phyloP scores from a whole-genome alignment of 2,797 vertebrate species.

The Sparus aurata region DNA sequence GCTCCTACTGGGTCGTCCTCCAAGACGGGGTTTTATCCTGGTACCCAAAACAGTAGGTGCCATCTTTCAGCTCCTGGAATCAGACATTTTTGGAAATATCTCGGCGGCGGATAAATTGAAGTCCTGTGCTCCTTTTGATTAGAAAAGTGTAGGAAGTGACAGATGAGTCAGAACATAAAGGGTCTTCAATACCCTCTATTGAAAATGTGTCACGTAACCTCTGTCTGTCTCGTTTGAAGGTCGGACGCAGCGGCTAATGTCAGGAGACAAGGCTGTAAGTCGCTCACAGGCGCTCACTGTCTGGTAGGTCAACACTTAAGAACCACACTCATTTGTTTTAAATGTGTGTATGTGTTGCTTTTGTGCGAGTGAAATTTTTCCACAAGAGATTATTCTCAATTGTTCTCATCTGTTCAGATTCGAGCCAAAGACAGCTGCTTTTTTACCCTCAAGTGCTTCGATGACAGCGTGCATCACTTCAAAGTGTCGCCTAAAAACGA shows the following conservation, averaged over 20 bases:
- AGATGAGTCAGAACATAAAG: slow-evolving; percentile 19
- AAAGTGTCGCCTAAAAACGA: slow-evolving; percentile 90
- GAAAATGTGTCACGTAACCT: background rate
- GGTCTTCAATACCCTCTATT: background rate
- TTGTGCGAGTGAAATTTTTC: background rate
- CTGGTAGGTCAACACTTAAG: slow-evolving; percentile 84
- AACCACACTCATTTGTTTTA: background rate
- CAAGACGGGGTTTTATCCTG: slow-evolving; percentile 97
- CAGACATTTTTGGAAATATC: slow-evolving; percentile 18
- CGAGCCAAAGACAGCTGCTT: slow-evolving; percentile 89
- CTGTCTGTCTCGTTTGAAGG: slow-evolving; percentile 74
- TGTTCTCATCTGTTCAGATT: slow-evolving; percentile 81
- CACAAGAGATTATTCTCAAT: background rate
- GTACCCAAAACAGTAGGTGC: slow-evolving; percentile 95
- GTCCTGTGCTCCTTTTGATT: slow-evolving; percentile 18
- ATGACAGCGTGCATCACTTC: slow-evolving; percentile 95
- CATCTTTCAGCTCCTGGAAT: slow-evolving; percentile 33
- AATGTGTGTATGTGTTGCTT: background rate
- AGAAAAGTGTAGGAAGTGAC: slow-evolving; percentile 20
- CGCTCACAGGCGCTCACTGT: slow-evolving; percentile 92
- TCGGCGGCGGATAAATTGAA: slow-evolving; percentile 24
- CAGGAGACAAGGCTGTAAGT: slow-evolving; percentile 93
- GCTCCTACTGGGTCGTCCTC: slow-evolving; percentile 93
- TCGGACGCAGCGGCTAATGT: slow-evolving; percentile 87
- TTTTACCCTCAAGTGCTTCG: slow-evolving; percentile 95